Conservation (phyloP, 2,113 vertebrate species). For the Lepus americanus region DNA sequence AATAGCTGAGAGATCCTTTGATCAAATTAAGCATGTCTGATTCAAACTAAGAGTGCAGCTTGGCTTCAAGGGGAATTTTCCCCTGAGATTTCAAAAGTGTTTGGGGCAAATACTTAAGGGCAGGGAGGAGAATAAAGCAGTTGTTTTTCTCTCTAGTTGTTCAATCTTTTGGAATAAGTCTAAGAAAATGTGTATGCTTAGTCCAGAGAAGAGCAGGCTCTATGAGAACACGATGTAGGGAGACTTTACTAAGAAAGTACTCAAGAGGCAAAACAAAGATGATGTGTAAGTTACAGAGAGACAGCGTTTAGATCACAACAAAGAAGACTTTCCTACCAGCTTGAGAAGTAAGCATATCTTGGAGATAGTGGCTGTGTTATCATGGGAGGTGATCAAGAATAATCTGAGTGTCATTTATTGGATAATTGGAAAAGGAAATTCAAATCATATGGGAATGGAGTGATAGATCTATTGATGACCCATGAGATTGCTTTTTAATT, state of each 20-base stretch:
- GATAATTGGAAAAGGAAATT: slow-evolving; percentile 15
- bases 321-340: background rate
- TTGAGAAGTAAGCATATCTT: background rate
- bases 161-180: background rate
- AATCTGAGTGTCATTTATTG: background rate
- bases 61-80: background rate
- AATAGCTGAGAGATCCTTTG: background rate
- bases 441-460: fast-evolving
- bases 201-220: background rate
- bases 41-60: background rate
- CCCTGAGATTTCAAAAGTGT: background rate
- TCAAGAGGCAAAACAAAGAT: background rate
- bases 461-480: background rate
- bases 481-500: background rate
- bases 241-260: background rate
- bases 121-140: background rate
- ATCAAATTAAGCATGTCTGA: slow-evolving; percentile 30
- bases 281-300: background rate
- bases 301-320: background rate
- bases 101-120: background rate
- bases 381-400: background rate
- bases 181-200: background rate
- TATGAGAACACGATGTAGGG: background rate
- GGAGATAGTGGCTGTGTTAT: background rate
- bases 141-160: background rate